Evolutionary conservation across 23 tunicate genomes (phyloP).

Genomic region (Clavelina lepadiformis): DNA sequence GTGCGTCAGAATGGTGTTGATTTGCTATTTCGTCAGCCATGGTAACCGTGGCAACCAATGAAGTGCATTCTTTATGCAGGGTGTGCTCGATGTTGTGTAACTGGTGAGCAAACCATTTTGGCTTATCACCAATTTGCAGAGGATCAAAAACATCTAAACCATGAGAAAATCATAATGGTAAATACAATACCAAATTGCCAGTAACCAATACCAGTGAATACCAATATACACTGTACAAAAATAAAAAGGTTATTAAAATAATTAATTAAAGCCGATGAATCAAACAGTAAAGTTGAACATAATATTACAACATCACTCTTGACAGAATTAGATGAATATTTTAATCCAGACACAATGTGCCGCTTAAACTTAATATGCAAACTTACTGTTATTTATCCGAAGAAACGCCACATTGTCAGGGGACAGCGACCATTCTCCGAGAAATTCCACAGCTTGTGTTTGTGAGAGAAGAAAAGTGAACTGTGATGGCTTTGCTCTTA

Average conservation of each 20-base stretch:
- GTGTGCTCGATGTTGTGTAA: slow-evolving; percentile 64
- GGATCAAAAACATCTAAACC: slow-evolving; percentile 89
- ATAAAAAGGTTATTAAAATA: too few relatives aligned
- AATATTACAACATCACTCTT: too few relatives aligned
- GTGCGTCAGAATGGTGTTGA: slow-evolving; percentile 56
- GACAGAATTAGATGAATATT: too few relatives aligned
- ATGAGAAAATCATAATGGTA: background rate
- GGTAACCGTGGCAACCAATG: slow-evolving; percentile 74
- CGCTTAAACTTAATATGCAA: too few relatives aligned
- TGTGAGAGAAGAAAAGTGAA: slow-evolving; percentile 69
- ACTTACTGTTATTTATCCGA: slow-evolving; percentile 79
- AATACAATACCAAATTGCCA: too few relatives aligned
- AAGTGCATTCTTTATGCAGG: slow-evolving; percentile 35
- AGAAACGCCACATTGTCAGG: slow-evolving; percentile 91
- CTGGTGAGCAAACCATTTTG: slow-evolving; percentile 91
- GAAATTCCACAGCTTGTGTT: slow-evolving; percentile 97
- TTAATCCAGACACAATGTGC: too few relatives aligned
- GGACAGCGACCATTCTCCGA: slow-evolving; percentile 93
- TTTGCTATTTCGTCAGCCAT: slow-evolving; percentile 65
- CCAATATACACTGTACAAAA: background rate
- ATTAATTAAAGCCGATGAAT: background rate
- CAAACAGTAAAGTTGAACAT: too few relatives aligned
- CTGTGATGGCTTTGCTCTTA: slow-evolving; percentile 61
- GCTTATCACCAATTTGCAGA: slow-evolving; percentile 83
- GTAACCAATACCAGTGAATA: background rate